A percentile compares a stretch with the other conserved stretches of the same genome.
These are phyloP conservation scores for Sitodiplosis mosellana DNA, from an alignment of 1,140 invertebrate genomes.

Conservation along the genomic window DNA sequence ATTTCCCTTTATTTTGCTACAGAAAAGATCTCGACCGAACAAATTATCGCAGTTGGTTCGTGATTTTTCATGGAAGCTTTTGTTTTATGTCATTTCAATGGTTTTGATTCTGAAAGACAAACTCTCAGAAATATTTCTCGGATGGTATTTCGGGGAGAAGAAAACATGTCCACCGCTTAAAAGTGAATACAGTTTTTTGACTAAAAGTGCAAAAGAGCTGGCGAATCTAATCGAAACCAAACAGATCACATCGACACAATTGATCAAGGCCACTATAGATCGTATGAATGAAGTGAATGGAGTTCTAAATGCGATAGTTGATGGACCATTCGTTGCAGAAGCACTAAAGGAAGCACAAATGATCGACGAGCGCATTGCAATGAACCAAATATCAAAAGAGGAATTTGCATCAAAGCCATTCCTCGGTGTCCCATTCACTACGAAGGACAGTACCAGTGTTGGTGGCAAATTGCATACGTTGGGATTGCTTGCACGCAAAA, in stretches of 20 bases:
- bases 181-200: conserved; percentile 33
- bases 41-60: no score
- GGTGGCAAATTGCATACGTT: conserved; percentile 44
- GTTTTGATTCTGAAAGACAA: conserved; percentile 6
- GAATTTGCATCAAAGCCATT: conserved; percentile 45
- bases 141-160: conserved; percentile 14
- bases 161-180: conserved; percentile 26
- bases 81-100: no score
- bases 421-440: conserved; percentile 66
- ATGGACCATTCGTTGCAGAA: conserved; percentile 46
- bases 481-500: conserved; percentile 35
- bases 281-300: conserved; percentile 63
- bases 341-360: conserved; percentile 56
- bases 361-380: conserved; percentile 46
- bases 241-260: conserved; percentile 42
- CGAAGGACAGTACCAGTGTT: conserved; percentile 36
- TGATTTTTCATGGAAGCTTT: no score
- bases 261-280: conserved; percentile 55
- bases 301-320: conserved; percentile 63
- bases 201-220: conserved; percentile 39
- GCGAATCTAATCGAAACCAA: conserved; percentile 43
- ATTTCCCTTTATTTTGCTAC: no score
- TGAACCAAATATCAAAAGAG: conserved; percentile 29
- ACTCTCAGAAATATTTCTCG: conserved; percentile 15
- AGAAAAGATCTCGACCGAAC: no score